Conservation (phyloP, 2,113 vertebrate species). For the Herpetotheres cachinnans region DNA sequence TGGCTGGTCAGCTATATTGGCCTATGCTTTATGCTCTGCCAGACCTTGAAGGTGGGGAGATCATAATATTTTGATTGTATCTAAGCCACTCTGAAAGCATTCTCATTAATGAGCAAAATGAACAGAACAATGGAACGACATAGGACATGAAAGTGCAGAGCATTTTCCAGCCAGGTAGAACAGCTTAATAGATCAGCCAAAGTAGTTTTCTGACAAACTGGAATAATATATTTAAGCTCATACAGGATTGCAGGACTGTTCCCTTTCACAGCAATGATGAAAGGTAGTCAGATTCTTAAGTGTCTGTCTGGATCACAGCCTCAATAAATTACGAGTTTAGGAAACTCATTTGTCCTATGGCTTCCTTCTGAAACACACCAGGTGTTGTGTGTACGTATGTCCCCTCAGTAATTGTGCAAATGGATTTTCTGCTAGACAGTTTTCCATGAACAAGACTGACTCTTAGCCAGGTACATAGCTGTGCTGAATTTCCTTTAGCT, state of each 20-base stretch:
- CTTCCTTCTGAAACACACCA: not conserved
- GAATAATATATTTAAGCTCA: not conserved
- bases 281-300: not conserved
- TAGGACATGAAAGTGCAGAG: not conserved
- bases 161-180: not conserved
- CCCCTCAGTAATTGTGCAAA: not conserved
- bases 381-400: not conserved
- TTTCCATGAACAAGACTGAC: not conserved
- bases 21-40: not conserved
- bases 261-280: not conserved
- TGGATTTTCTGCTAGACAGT: not conserved
- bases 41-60: constrained; percentile 21
- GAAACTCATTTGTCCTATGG: not conserved
- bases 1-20: not conserved
- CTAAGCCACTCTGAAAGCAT: not conserved
- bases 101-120: constrained; percentile 21
- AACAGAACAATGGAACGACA: not conserved
- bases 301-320: not conserved
- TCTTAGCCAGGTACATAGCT: not conserved
- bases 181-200: not conserved
- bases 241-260: not conserved
- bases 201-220: not conserved
- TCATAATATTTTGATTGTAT: constrained; percentile 42
- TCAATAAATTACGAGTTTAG: not conserved
- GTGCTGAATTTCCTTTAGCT: not conserved